Evolutionary conservation across 2,113 vertebrate genomes (phyloP).

Genomic region (Scophthalmus maximus): DNA sequence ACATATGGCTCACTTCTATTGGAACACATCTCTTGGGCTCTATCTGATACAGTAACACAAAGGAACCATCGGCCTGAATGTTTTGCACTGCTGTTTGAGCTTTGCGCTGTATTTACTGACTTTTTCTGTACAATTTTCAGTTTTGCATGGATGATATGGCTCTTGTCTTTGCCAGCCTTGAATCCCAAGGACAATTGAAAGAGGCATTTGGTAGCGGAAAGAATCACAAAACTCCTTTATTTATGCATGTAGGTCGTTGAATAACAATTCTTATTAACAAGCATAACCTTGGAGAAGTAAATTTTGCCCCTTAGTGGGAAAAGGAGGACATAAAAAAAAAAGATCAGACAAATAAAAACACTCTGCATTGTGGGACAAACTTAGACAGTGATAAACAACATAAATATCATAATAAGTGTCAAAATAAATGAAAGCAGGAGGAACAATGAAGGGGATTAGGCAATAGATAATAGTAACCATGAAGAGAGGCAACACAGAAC

Average conservation of each 20-base stretch:
- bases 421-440: slow-evolving; percentile 17
- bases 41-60: slow-evolving; percentile 45
- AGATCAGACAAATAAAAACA: slow-evolving; percentile 27
- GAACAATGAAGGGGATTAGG: slow-evolving; percentile 46
- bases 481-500: slow-evolving; percentile 7
- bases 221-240: slow-evolving; percentile 47
- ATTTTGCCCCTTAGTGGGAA: slow-evolving; percentile 30
- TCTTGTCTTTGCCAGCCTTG: slow-evolving; percentile 18
- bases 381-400: slow-evolving; percentile 52
- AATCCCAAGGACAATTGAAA: slow-evolving; percentile 51
- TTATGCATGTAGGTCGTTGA: slow-evolving; percentile 54
- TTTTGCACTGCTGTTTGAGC: slow-evolving; percentile 25
- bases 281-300: slow-evolving; percentile 58
- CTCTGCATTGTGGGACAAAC: slow-evolving; percentile 16
- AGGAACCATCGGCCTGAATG: slow-evolving; percentile 24
- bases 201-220: slow-evolving; percentile 6
- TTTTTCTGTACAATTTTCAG: slow-evolving; percentile 22
- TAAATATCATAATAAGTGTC: slow-evolving; percentile 46
- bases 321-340: slow-evolving; percentile 43
- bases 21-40: slow-evolving; percentile 55
- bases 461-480: slow-evolving; percentile 44
- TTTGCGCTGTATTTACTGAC: slow-evolving; percentile 1
- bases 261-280: slow-evolving; percentile 55
- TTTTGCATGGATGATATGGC: slow-evolving; percentile 15
- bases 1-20: slow-evolving; percentile 63